Evolutionary conservation across 2,797 vertebrate genomes (phyloP).

Genomic region (Myotis findleyi): DNA sequence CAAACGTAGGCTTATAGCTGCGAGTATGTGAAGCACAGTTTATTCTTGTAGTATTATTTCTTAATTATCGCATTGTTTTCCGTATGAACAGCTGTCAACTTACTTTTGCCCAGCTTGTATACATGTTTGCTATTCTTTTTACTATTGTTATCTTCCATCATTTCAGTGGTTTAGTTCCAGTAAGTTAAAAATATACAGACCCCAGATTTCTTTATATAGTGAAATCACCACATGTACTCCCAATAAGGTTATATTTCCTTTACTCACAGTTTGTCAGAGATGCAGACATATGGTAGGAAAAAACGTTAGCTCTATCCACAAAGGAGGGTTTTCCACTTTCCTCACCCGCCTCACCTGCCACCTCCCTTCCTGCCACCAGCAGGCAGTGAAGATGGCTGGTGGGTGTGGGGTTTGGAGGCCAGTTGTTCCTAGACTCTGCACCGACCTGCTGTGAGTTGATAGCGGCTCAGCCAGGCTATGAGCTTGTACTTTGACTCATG

Average conservation of each 20-base stretch:
- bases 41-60: background rate
- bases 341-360: background rate
- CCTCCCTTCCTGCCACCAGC: background rate
- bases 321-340: background rate
- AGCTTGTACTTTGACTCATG: constrained; percentile 45
- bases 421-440: background rate
- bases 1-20: background rate
- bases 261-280: background rate
- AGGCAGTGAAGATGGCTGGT: background rate
- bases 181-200: constrained; percentile 10
- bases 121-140: background rate
- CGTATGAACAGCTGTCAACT: background rate
- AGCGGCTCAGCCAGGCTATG: background rate
- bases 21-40: background rate
- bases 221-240: background rate
- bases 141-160: background rate
- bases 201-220: background rate
- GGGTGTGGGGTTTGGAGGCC: constrained; percentile 1
- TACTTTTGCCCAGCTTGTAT: background rate
- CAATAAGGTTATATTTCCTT: background rate
- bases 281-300: background rate
- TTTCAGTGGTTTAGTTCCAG: background rate
- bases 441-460: background rate
- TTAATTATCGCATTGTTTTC: background rate
- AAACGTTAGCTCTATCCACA: background rate